A percentile compares a stretch with the other conserved stretches of the same genome.
These are phyloP conservation scores for Glossosoma conforme DNA, from an alignment of 1,140 invertebrate genomes.

Conservation along the genomic window DNA sequence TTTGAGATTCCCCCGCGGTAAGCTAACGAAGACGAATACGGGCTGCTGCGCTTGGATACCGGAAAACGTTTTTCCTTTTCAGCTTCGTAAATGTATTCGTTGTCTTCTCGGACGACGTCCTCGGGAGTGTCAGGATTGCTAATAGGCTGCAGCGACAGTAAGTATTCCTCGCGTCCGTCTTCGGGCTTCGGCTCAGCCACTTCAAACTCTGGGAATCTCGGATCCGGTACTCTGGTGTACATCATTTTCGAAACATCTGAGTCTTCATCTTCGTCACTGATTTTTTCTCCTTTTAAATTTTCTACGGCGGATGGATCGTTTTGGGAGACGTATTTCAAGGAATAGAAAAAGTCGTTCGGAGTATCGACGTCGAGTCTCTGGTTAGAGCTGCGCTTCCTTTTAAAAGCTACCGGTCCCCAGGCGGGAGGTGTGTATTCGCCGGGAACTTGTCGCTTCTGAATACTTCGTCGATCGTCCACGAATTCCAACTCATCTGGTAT, in stretches of 20 bases:
- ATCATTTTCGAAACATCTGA: constrained; percentile 29
- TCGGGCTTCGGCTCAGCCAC: constrained; percentile 40
- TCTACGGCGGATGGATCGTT: constrained; percentile 24
- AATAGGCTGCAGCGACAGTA: constrained; percentile 51
- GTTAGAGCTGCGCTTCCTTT: constrained; percentile 44
- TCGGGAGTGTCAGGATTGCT: constrained; percentile 46
- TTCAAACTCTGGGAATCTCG: constrained; percentile 36
- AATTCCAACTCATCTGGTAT: constrained; percentile 42
- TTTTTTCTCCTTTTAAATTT: constrained; percentile 37
- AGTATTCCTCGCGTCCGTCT: constrained; percentile 50
- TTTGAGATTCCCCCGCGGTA: constrained; percentile 12
- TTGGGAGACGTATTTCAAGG: constrained; percentile 28
- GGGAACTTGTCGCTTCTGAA: constrained; percentile 35
- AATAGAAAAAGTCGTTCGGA: constrained; percentile 30
- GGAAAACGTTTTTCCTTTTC: constrained; percentile 55
- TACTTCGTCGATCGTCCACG: constrained; percentile 43
- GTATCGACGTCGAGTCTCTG: constrained; percentile 35
- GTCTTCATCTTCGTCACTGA: constrained; percentile 40
- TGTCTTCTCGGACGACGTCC: constrained; percentile 39
- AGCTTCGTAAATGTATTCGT: constrained; percentile 42
- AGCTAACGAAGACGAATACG: constrained; percentile 32
- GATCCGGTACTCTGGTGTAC: constrained; percentile 12
- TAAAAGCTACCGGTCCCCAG: constrained; percentile 49
- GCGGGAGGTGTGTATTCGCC: constrained; percentile 22
- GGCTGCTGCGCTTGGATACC: constrained; percentile 57